Percentiles rank a stretch among this genome's conserved stretches.
Evolutionary conservation across 2,888 invertebrate genomes (phyloP).

Genomic region (Microchrysa polita): DNA sequence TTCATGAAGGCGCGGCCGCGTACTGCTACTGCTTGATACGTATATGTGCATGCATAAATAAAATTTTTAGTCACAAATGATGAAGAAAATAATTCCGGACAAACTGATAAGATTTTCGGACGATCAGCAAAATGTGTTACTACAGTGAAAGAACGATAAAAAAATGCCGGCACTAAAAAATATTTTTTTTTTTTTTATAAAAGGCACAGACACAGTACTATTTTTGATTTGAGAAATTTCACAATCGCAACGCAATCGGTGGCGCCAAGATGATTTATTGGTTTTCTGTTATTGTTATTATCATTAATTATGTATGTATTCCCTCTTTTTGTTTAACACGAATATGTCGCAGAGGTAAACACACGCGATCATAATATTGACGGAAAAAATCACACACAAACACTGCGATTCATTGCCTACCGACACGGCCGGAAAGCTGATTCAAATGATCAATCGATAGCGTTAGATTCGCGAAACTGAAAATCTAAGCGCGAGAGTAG

Average conservation of each 20-base stretch:
- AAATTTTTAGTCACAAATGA: not conserved
- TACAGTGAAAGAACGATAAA: too few relatives aligned
- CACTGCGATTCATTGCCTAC: not conserved
- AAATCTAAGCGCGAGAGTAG: too few relatives aligned
- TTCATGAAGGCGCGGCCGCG: not conserved
- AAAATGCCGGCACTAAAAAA: too few relatives aligned
- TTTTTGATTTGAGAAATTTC: not conserved
- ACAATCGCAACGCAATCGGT: not conserved
- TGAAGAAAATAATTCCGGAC: not conserved
- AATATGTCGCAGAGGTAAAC: slow-evolving; percentile 9
- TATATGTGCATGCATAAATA: not conserved
- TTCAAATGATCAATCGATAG: too few relatives aligned
- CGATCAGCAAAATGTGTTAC: slow-evolving; percentile 2
- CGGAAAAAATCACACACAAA: not conserved
- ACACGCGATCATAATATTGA: not conserved
- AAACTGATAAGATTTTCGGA: slow-evolving; percentile 31
- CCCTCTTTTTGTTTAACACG: not conserved
- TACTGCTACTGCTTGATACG: not conserved
- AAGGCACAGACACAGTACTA: not conserved
- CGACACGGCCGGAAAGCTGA: not conserved
- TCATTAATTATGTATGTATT: not conserved
- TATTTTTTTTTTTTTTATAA: not conserved
- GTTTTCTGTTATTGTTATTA: slow-evolving; percentile 20
- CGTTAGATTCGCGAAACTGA: not conserved
- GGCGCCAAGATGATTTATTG: slow-evolving; percentile 30